These are phyloP conservation scores for Pelodytes ibericus DNA, from an alignment of 2,797 vertebrate species.

Conservation along the genomic window DNA sequence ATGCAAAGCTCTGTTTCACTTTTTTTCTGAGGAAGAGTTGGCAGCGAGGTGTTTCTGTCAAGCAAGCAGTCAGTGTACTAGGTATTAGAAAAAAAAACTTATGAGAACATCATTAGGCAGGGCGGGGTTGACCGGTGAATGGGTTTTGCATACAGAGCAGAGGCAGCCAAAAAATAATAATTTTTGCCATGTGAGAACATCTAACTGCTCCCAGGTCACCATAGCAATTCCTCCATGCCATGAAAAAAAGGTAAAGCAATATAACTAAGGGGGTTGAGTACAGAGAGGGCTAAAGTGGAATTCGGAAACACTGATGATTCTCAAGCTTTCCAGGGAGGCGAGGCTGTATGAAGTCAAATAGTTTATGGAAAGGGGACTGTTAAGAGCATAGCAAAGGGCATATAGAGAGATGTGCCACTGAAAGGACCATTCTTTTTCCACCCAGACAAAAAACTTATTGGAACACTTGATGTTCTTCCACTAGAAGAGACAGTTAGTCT, in stretches of 20 bases:
- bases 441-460: slow-evolving; percentile 49
- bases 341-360: slow-evolving; percentile 56
- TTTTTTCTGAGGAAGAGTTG: slow-evolving; percentile 1
- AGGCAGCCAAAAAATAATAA: slow-evolving; percentile 31
- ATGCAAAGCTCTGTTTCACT: slow-evolving; percentile 16
- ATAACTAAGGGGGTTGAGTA: slow-evolving; percentile 22
- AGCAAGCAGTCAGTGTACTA: slow-evolving; percentile 40
- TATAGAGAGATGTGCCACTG: slow-evolving; percentile 51
- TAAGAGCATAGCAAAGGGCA: slow-evolving; percentile 49
- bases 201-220: slow-evolving; percentile 30
- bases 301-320: slow-evolving; percentile 55
- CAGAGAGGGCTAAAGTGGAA: slow-evolving; percentile 47
- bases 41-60: slow-evolving; percentile 18
- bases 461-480: slow-evolving; percentile 53
- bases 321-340: slow-evolving; percentile 52
- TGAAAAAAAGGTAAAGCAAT: slow-evolving; percentile 32
- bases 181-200: slow-evolving; percentile 52
- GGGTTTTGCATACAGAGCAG: slow-evolving; percentile 40
- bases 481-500: slow-evolving; percentile 53
- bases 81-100: slow-evolving; percentile 40
- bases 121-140: slow-evolving; percentile 38
- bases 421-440: slow-evolving; percentile 54
- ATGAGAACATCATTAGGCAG: slow-evolving; percentile 45
- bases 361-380: slow-evolving; percentile 55
- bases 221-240: slow-evolving; percentile 44